A percentile compares a stretch with the other conserved stretches of the same genome.
Conservation (phyloP, 2,113 vertebrate species). For the Beaufortia kweichowensis region DNA sequence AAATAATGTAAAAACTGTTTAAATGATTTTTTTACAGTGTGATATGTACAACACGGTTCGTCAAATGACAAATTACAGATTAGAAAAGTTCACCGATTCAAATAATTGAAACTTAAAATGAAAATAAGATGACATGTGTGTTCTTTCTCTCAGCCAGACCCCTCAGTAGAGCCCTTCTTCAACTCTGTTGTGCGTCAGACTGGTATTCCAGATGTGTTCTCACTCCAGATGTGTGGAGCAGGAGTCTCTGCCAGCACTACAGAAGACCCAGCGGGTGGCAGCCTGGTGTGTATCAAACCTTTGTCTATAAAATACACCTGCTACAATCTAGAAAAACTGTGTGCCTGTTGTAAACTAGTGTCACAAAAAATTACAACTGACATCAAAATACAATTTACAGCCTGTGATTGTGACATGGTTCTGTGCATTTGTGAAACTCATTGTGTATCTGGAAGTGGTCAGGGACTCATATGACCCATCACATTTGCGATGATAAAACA, state of each 20-base stretch:
- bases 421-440: too few relatives aligned
- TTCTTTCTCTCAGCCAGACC: constrained; percentile 82
- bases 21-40: too few relatives aligned
- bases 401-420: too few relatives aligned
- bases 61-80: too few relatives aligned
- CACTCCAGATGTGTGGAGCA: constrained; percentile 96
- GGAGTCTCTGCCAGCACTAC: constrained; percentile 76
- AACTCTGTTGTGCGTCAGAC: constrained; percentile 88
- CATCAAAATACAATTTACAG: too few relatives aligned
- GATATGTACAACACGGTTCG: too few relatives aligned
- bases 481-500: too few relatives aligned
- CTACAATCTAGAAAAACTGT: not conserved
- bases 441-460: too few relatives aligned
- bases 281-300: constrained; percentile 85
- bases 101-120: not conserved
- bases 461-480: too few relatives aligned
- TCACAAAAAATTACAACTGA: not conserved
- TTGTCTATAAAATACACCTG: not conserved
- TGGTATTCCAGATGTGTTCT: constrained; percentile 87
- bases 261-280: constrained; percentile 81
- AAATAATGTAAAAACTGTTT: too few relatives aligned
- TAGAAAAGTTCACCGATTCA: too few relatives aligned
- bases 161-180: constrained; percentile 92
- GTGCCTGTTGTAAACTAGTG: not conserved
- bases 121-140: not conserved